Percentiles rank a stretch among this genome's conserved stretches.
Evolutionary conservation across 2,888 invertebrate genomes (phyloP).

Genomic region (Ischnura elegans): DNA sequence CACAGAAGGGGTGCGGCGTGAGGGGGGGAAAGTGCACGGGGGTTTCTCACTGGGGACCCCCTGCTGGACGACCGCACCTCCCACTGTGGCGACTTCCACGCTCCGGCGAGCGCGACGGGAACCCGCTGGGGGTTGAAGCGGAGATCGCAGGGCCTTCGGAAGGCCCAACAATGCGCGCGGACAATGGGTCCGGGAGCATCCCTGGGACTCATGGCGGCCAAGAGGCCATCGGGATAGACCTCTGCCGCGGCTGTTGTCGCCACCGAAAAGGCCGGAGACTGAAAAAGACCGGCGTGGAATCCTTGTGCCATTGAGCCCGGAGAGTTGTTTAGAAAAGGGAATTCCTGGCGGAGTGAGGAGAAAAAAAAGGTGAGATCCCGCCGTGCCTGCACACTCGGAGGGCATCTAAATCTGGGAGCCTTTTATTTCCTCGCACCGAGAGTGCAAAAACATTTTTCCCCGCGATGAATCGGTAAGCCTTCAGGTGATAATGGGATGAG

Average conservation of each 20-base stretch:
- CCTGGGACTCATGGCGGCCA: neutral
- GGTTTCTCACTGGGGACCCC: neutral
- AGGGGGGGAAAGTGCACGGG: neutral
- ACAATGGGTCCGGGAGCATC: neutral
- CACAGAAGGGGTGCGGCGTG: neutral
- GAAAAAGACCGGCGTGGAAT: neutral
- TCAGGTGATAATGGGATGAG: conserved; percentile 17
- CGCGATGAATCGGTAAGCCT: conserved; percentile 15
- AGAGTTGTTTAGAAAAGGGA: conserved; percentile 19
- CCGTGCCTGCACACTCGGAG: neutral
- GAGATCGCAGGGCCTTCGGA: neutral
- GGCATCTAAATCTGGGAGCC: neutral
- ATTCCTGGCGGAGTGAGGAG: neutral
- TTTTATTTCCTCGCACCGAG: neutral
- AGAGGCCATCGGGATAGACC: neutral
- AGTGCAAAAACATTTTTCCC: conserved; percentile 15
- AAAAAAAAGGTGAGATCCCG: neutral
- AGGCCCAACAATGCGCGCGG: neutral
- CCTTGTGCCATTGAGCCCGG: conserved; percentile 24
- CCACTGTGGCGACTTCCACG: conserved; percentile 18
- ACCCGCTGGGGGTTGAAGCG: neutral
- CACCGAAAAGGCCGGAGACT: neutral
- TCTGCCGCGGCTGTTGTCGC: neutral
- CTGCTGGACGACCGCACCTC: neutral
- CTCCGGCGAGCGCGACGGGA: neutral